Evolutionary conservation across 2,797 vertebrate species (phyloP).

Genomic region (Myotis daubentonii): DNA sequence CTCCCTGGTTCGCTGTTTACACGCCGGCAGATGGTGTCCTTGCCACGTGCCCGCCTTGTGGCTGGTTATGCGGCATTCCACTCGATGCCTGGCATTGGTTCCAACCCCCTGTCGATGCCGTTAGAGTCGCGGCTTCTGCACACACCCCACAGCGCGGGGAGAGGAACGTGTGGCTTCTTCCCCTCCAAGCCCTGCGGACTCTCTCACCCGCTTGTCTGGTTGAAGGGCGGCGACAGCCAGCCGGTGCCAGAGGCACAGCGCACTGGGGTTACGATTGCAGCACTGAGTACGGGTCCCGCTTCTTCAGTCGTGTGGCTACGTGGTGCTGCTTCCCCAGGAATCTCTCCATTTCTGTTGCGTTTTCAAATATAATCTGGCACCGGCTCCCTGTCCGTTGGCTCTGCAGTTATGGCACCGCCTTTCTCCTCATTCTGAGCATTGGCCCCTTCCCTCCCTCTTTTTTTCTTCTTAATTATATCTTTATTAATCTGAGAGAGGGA

Average conservation of each 20-base stretch:
- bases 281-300: not conserved
- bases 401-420: not conserved
- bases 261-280: accelerated
- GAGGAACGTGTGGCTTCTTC: too few relatives aligned
- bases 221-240: not conserved
- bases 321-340: not conserved
- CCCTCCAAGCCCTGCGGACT: not conserved
- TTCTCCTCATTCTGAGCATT: not conserved
- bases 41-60: not conserved
- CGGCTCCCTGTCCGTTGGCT: accelerated
- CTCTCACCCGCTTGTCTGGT: accelerated
- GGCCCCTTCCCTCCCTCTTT: not conserved
- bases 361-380: not conserved
- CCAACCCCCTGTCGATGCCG: too few relatives aligned
- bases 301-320: not conserved
- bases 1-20: too few relatives aligned
- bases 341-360: not conserved
- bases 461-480: too few relatives aligned
- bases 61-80: not conserved
- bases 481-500: too few relatives aligned
- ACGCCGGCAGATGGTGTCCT: not conserved
- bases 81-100: accelerated
- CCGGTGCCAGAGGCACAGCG: not conserved
- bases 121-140: too few relatives aligned
- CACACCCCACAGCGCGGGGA: too few relatives aligned